Percentiles rank a stretch among this genome's conserved stretches.
Conservation (phyloP, 53 echinoderm and acorn worm species). For the Echinometra lucunter region DNA sequence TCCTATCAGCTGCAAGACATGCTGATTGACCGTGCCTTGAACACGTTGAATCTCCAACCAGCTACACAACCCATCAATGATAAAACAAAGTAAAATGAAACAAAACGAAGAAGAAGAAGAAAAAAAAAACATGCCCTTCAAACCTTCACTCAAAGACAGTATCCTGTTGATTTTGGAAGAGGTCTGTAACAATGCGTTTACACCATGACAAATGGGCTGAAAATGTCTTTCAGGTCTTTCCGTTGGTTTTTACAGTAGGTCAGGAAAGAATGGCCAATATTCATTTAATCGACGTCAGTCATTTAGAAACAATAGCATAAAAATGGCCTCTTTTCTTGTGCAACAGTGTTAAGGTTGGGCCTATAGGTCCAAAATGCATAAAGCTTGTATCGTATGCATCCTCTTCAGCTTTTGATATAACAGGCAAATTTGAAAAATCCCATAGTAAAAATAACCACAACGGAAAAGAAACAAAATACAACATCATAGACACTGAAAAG, state of each 20-base stretch:
- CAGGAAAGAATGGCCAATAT: neutral
- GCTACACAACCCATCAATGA: neutral
- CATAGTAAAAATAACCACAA: too few relatives aligned
- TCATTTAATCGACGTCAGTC: neutral
- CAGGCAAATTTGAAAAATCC: too few relatives aligned
- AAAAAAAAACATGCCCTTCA: neutral
- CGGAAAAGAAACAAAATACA: too few relatives aligned
- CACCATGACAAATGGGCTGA: neutral
- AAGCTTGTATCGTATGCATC: too few relatives aligned
- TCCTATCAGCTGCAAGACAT: too few relatives aligned
- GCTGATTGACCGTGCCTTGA: too few relatives aligned
- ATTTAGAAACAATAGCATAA: neutral
- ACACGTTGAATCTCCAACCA: too few relatives aligned
- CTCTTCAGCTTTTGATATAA: too few relatives aligned
- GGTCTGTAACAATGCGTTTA: neutral
- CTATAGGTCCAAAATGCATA: too few relatives aligned
- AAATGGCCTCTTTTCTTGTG: neutral
- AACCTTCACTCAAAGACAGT: neutral
- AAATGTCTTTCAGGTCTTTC: conserved; percentile 25
- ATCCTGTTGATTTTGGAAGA: neutral
- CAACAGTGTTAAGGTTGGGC: too few relatives aligned
- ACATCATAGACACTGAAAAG: too few relatives aligned
- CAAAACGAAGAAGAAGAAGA: too few relatives aligned
- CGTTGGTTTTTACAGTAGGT: neutral
- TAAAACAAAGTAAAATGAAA: conserved; percentile 32